These are phyloP conservation scores for Falco biarmicus DNA, from an alignment of 2,797 vertebrate genomes.

Conservation along the genomic window DNA sequence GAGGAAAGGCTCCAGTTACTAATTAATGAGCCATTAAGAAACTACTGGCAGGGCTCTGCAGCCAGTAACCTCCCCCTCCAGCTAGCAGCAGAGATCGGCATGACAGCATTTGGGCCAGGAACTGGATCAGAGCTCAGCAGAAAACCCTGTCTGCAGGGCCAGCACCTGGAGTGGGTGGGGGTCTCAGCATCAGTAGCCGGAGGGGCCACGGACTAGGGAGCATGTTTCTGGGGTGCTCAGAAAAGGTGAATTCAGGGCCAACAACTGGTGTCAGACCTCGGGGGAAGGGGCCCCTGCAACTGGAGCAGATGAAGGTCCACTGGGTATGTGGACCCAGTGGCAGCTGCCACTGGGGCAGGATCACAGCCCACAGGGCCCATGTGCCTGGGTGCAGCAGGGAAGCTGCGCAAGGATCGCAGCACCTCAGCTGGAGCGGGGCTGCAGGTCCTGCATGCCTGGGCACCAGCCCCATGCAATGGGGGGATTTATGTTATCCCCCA, in stretches of 20 bases:
- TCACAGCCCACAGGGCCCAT: background rate
- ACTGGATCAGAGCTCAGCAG: background rate
- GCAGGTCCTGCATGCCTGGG: background rate
- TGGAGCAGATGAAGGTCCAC: background rate
- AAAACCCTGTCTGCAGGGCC: background rate
- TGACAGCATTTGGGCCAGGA: background rate
- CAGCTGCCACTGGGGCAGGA: background rate
- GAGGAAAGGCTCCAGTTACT: background rate
- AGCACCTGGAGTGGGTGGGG: background rate
- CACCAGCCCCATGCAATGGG: fast-evolving
- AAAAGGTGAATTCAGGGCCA: background rate
- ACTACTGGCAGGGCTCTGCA: background rate
- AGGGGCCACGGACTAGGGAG: background rate
- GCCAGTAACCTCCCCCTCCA: background rate
- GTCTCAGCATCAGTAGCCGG: background rate
- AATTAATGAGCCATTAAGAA: background rate
- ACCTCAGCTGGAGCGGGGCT: background rate
- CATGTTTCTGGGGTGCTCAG: background rate
- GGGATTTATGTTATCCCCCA: background rate
- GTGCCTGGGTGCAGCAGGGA: background rate
- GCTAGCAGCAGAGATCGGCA: fast-evolving
- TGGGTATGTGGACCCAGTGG: no score
- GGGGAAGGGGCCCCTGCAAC: background rate
- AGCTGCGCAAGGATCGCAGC: background rate
- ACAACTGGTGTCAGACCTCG: background rate